Evolutionary conservation across 1,140 invertebrate species (phyloP), one percentile per base, ranked within the genome.

Genomic region (Drosophila pseudoobscura): DNA sequence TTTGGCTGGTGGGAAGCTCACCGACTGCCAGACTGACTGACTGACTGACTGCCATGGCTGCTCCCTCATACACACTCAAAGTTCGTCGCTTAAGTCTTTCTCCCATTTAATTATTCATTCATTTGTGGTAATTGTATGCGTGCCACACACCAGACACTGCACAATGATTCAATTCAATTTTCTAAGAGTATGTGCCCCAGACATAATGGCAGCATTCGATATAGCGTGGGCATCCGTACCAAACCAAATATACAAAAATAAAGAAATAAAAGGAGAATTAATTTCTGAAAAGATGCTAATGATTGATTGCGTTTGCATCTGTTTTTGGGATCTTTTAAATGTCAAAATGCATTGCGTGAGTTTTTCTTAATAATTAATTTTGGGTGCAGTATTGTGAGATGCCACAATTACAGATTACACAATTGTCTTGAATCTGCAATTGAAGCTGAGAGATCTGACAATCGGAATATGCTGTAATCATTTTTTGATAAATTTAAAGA

Each of bases 101-200:
- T 59, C 39, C 50, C 62, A 55, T 61, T 71, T 84, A 83, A 83
- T 83, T 84, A 83, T 83, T 83, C 75, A 84, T 83, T 83, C 79
- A 83, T 57, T 79, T 84, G 70, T 75, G 75, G 71, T 83, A 83
- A 83, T 83, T 83, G 75, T 84, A 83, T 83, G 79, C 80, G 80
- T 84, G 80, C 78, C 74, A 55, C 49, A 80, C 79, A 57, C 58
- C 11, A 31, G 2, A 35, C 47, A 35, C n/a, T 35, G 13, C 22
- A 69, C 66, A 69, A 35, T 45, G 45, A 59, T 66, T 75, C 61
- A 68, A 62, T 66, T 75, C 58, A 68, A 78, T 78, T 82, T 78
- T 82, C 74, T 62, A 29, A 2, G 24, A 24, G 8, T 9, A 54
- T 75, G 54, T 55, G 52, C 46, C 79, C 63, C 66, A 83, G 79